phyloP scores from a whole-genome alignment of 2,113 vertebrate species.

The Lutjanus erythropterus region DNA sequence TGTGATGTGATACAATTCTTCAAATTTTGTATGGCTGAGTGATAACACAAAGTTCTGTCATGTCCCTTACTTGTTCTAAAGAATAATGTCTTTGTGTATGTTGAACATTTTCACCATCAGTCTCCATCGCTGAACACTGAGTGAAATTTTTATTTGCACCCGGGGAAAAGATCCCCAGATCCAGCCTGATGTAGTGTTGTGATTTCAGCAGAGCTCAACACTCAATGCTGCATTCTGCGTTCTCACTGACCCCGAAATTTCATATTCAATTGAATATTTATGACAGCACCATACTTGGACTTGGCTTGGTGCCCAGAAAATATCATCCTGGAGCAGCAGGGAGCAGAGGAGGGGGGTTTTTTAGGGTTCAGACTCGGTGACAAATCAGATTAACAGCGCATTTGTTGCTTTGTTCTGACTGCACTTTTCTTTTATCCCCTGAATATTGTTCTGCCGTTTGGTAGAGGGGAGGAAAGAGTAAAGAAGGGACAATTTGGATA shows the following conservation, averaged over 20 bases:
- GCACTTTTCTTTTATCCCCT: slow-evolving; percentile 9
- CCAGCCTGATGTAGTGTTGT: slow-evolving; percentile 2
- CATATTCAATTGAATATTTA: slow-evolving; percentile 47
- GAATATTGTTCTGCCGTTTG: neutral
- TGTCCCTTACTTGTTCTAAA: neutral
- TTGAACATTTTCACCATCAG: neutral
- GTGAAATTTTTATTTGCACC: neutral
- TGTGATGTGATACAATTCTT: neutral
- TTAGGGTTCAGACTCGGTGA: slow-evolving; percentile 20
- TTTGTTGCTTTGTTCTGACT: slow-evolving; percentile 30
- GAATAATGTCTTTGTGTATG: neutral
- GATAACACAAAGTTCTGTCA: neutral
- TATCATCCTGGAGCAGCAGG: neutral
- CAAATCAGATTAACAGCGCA: slow-evolving; percentile 19
- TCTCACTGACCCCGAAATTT: slow-evolving; percentile 31
- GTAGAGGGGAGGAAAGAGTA: neutral
- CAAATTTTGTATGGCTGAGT: no score
- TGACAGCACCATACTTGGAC: slow-evolving; percentile 21
- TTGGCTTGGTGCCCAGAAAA: slow-evolving; percentile 16
- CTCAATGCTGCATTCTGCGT: neutral
- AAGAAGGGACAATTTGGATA: neutral
- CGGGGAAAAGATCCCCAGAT: neutral
- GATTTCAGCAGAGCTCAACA: slow-evolving; percentile 18
- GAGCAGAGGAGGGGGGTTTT: neutral
- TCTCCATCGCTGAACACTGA: neutral